phyloP scores from a whole-genome alignment of 2,113 vertebrate genomes.

The Nettapus auritus region DNA sequence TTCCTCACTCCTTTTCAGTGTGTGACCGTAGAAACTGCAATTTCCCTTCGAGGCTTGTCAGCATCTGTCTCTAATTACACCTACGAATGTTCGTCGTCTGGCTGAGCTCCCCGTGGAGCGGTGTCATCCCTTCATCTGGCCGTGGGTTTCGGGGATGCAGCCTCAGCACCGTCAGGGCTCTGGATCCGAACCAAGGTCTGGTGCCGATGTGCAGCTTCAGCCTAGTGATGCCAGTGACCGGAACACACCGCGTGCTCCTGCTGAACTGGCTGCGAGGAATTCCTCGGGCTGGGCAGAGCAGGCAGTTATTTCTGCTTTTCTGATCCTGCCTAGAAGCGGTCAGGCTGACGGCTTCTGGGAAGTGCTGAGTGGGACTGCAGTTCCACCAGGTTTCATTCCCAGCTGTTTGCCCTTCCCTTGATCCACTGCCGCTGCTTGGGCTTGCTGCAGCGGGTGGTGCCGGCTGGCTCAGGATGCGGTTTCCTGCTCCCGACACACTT shows the following conservation, averaged over 20 bases:
- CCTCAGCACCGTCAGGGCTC: background rate
- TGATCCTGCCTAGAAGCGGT: constrained; percentile 29
- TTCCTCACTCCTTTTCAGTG: background rate
- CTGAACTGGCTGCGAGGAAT: constrained; percentile 28
- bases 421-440: constrained; percentile 2
- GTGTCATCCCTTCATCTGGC: background rate
- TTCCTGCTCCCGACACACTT: background rate
- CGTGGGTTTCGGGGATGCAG: fast-evolving
- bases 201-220: background rate
- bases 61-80: constrained; percentile 23
- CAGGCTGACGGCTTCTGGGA: constrained; percentile 41
- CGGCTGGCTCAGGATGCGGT: background rate
- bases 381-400: constrained; percentile 17
- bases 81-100: background rate
- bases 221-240: constrained; percentile 26
- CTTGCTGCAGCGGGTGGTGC: constrained; percentile 13
- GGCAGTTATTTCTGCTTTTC: constrained; percentile 39
- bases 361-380: background rate
- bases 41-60: background rate
- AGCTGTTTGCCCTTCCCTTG: background rate
- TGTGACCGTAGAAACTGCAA: background rate
- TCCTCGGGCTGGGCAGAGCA: background rate
- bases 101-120: background rate
- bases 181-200: background rate
- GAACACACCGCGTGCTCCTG: constrained; percentile 21